These are phyloP conservation scores for Pantherophis guttatus DNA, from an alignment of 2,113 vertebrate genomes.

Conservation along the genomic window DNA sequence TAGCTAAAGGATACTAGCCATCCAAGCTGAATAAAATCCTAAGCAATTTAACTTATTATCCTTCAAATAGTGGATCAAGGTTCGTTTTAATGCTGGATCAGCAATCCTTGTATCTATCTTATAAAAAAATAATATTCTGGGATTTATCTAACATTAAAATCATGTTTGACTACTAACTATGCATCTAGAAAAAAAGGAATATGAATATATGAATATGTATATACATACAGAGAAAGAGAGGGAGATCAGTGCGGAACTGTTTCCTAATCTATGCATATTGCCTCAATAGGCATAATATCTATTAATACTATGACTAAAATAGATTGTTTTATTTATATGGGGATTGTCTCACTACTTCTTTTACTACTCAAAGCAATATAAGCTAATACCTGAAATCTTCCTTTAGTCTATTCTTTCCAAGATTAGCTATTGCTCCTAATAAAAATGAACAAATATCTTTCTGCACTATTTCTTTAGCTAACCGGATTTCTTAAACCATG, in stretches of 20 bases:
- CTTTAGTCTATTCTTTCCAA: too few species aligned
- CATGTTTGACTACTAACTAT: neutral
- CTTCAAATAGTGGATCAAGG: neutral
- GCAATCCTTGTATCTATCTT: neutral
- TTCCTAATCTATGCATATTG: neutral
- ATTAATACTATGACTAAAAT: too few species aligned
- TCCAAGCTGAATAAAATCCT: neutral
- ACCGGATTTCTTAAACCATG: neutral
- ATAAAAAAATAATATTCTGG: neutral
- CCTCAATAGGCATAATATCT: too few species aligned
- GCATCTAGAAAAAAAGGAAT: neutral
- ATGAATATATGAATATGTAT: neutral
- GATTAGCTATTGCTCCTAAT: too few species aligned
- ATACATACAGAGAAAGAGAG: neutral
- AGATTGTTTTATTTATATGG: too few species aligned
- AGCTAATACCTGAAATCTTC: too few species aligned
- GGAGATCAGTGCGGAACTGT: neutral
- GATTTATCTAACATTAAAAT: neutral
- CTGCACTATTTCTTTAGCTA: neutral
- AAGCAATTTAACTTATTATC: neutral
- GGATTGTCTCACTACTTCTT: too few species aligned
- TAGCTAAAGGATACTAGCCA: neutral
- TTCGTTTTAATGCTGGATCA: neutral
- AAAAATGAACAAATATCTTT: too few species aligned
- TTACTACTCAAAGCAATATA: too few species aligned